These are phyloP conservation scores for Sarotherodon lohbergeri DNA, from an alignment of 2,113 vertebrate genomes.

Conservation along the genomic window DNA sequence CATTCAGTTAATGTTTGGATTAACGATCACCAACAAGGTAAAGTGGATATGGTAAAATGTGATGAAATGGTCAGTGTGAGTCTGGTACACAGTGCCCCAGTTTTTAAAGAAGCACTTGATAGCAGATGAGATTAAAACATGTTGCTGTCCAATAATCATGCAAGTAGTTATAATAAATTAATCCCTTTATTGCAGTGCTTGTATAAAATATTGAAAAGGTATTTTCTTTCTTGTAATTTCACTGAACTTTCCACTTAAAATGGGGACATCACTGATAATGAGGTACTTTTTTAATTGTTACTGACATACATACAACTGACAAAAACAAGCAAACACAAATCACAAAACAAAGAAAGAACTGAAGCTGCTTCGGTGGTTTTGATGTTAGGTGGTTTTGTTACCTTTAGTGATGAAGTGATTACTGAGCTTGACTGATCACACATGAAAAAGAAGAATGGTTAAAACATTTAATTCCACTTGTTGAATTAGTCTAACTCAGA, in stretches of 20 bases:
- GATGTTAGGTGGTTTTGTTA: background rate
- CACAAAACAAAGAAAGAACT: fast-evolving
- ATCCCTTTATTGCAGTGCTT: background rate
- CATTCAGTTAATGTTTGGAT: background rate
- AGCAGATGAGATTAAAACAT: fast-evolving
- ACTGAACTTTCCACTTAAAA: background rate
- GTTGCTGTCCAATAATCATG: background rate
- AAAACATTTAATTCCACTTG: background rate
- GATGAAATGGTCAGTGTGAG: background rate
- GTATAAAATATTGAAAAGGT: background rate
- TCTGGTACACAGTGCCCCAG: background rate
- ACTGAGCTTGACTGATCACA: background rate
- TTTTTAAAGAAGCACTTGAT: background rate
- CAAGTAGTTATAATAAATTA: fast-evolving
- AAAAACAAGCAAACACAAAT: background rate
- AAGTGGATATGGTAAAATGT: fast-evolving
- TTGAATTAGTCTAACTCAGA: background rate
- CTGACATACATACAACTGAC: background rate
- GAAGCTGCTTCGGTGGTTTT: background rate
- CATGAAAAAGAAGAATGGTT: background rate
- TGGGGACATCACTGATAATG: background rate
- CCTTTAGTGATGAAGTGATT: fast-evolving
- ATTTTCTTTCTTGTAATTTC: background rate
- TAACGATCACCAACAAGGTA: background rate
- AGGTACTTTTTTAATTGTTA: background rate